phyloP scores from a whole-genome alignment of 2,888 invertebrate species.

The Eupithecia tripunctaria region DNA sequence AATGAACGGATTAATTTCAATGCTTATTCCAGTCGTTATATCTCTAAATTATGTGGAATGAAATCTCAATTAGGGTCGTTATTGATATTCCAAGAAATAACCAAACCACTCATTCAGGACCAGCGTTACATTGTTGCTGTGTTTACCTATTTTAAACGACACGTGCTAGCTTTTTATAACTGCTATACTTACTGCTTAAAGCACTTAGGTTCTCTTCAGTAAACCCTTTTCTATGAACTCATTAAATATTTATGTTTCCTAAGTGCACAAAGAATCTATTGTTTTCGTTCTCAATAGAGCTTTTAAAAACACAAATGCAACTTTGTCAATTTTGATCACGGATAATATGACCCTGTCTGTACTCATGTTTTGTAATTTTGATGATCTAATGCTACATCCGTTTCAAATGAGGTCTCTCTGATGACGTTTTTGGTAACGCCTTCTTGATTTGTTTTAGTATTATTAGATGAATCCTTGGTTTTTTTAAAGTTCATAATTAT shows the following conservation, averaged over 20 bases:
- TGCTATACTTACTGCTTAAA: background rate
- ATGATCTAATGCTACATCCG: constrained; percentile 10
- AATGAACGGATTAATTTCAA: background rate
- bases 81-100: background rate
- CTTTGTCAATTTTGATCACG: constrained; percentile 25
- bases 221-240: constrained; percentile 12
- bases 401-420: background rate
- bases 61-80: background rate
- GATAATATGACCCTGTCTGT: constrained; percentile 19
- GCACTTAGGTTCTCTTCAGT: background rate
- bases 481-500: background rate
- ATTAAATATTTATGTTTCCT: constrained; percentile 24
- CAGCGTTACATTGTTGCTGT: constrained; percentile 3
- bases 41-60: background rate
- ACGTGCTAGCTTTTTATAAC: background rate
- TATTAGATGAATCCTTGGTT: background rate
- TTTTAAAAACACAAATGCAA: constrained; percentile 11
- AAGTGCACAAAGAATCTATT: constrained; percentile 20
- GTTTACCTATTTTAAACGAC: background rate
- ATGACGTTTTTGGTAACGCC: background rate
- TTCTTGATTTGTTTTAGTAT: background rate
- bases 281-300: constrained; percentile 18
- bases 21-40: background rate
- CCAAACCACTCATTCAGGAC: background rate
- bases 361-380: background rate